Conservation (phyloP, 2,888 invertebrate species). For the Biston betularia region DNA sequence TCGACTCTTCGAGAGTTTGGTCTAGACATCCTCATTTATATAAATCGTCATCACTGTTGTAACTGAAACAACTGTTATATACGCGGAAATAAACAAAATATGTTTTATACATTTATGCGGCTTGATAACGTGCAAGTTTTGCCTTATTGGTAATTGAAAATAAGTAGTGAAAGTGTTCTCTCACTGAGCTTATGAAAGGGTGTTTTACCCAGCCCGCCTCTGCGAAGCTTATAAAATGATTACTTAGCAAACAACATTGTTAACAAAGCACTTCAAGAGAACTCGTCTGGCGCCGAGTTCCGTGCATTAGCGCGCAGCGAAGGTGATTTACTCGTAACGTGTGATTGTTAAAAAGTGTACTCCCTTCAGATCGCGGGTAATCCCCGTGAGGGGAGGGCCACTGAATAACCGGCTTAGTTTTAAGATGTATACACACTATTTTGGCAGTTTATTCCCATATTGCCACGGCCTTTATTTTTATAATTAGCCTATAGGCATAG, state of each 20-base stretch:
- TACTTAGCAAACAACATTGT: slow-evolving; percentile 1
- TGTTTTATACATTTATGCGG: no score
- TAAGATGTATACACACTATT: slow-evolving; percentile 1
- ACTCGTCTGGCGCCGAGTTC: neutral
- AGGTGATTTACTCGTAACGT: slow-evolving; percentile 44
- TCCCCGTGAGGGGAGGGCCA: neutral
- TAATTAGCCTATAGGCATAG: no score
- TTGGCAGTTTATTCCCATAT: no score
- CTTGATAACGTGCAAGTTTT: no score
- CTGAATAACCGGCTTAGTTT: slow-evolving; percentile 7
- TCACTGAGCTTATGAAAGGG: no score
- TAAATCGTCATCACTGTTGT: no score
- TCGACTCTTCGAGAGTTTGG: no score
- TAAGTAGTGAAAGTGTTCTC: no score
- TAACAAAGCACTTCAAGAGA: neutral
- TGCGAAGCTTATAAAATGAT: neutral
- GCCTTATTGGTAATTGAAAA: no score
- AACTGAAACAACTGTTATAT: no score
- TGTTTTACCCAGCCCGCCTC: neutral
- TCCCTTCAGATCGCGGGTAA: slow-evolving; percentile 12
- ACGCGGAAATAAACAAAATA: no score
- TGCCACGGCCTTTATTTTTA: neutral
- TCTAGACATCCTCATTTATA: no score
- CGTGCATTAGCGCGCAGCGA: slow-evolving; percentile 16
- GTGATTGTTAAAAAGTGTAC: slow-evolving; percentile 38